Evolutionary conservation across 2,888 invertebrate genomes (phyloP).

Genomic region (Apocheima hispidaria): DNA sequence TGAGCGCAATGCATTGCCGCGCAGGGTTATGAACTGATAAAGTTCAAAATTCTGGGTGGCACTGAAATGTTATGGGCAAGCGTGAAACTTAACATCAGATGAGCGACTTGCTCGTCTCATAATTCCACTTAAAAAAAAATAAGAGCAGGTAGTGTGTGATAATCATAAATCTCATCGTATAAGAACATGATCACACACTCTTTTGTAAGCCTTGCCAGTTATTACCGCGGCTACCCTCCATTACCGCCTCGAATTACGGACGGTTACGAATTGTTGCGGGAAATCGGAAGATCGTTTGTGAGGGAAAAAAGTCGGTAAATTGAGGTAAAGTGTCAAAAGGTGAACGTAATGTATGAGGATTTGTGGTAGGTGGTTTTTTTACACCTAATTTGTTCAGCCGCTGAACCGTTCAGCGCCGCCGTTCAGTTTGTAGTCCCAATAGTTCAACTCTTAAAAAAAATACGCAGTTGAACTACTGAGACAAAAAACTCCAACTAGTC

Average conservation of each 20-base stretch:
- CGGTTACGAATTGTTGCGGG: slow-evolving; percentile 15
- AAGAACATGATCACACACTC: slow-evolving; percentile 1
- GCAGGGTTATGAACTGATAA: no score
- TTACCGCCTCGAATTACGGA: slow-evolving; percentile 17
- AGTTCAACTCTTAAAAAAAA: no score
- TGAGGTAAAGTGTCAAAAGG: slow-evolving; percentile 6
- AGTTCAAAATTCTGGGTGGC: no score
- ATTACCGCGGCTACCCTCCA: slow-evolving; percentile 4
- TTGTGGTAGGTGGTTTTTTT: not conserved
- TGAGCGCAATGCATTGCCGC: no score
- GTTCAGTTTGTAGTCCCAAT: no score
- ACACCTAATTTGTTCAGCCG: no score
- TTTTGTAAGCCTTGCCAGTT: not conserved
- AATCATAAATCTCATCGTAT: not conserved
- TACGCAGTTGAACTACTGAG: no score
- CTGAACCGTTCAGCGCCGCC: no score
- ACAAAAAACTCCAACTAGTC: no score
- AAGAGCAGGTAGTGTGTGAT: not conserved
- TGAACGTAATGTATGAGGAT: not conserved
- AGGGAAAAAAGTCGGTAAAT: slow-evolving; percentile 7
- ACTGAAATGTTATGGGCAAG: no score
- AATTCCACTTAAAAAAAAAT: not conserved
- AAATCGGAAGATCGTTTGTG: slow-evolving; percentile 13
- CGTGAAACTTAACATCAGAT: no score
- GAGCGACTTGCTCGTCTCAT: no score